A percentile compares a stretch with the other conserved stretches of the same genome.
phyloP scores from a whole-genome alignment of 2,113 vertebrate genomes.

The Hippocampus zosterae region DNA sequence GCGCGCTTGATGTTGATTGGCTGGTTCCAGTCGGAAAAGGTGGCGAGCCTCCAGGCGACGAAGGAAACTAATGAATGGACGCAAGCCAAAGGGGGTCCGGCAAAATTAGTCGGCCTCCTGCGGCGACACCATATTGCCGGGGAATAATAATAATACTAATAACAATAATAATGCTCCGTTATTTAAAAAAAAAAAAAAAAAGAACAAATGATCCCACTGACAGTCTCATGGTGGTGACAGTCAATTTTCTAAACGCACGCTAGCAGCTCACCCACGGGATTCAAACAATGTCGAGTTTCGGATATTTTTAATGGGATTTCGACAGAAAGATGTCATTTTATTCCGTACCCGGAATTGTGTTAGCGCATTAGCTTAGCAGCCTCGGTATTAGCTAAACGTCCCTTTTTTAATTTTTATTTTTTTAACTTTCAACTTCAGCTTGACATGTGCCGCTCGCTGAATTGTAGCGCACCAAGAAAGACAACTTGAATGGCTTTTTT shows the following conservation, averaged over 20 bases:
- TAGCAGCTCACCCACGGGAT: slow-evolving; percentile 58
- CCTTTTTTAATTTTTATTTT: slow-evolving; percentile 22
- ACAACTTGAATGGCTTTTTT: background rate
- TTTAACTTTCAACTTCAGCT: slow-evolving; percentile 16
- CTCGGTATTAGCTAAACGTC: slow-evolving; percentile 28
- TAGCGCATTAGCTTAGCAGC: slow-evolving; percentile 51
- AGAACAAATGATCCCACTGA: slow-evolving; percentile 60
- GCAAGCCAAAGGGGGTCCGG: slow-evolving; percentile 61
- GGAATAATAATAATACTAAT: slow-evolving; percentile 2
- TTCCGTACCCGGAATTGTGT: slow-evolving; percentile 64
- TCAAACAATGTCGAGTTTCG: slow-evolving; percentile 40
- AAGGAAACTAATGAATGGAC: slow-evolving; percentile 85
- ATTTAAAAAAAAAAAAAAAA: slow-evolving; percentile 37
- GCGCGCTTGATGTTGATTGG: background rate
- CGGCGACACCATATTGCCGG: slow-evolving; percentile 71
- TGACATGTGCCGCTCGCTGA: background rate
- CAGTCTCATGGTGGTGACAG: slow-evolving; percentile 63
- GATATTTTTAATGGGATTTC: slow-evolving; percentile 71
- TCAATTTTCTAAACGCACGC: slow-evolving; percentile 62
- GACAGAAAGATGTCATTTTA: slow-evolving; percentile 63
- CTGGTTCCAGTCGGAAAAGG: background rate
- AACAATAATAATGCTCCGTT: slow-evolving; percentile 71
- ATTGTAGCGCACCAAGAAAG: background rate
- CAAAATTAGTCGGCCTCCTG: slow-evolving; percentile 69
- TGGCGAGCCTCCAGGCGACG: slow-evolving; percentile 74